Base-by-base conservation (phyloP, 2,113 vertebrate species). In the Ammospiza nelsoni region DNA sequence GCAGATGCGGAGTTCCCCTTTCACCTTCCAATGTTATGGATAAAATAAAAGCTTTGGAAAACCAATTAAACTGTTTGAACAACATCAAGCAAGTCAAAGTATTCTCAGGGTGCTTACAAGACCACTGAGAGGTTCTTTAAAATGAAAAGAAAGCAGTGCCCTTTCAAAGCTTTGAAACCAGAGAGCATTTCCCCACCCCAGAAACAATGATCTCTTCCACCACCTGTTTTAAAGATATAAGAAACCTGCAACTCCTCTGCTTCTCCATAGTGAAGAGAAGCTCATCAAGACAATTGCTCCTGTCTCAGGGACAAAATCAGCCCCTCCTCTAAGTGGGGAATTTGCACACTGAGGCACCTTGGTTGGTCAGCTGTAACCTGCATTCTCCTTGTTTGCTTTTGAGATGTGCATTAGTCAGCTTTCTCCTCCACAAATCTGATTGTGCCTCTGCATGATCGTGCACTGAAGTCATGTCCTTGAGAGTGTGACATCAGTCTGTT, bases 401-500 rank as follows among this genome's bases (percentile, higher is more conserved):
- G 84, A 89, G 91, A 91, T 90, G 80, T 63, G 86, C 67, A 80
- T 94, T 87, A 95, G 83, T 94, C 95, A 95, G 93, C 95, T 93
- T 86, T 96, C 96, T 93, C 90, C 85, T 94, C 77, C 94, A 61
- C 86, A 58, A 95, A 95, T 57, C 61, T 72, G 61, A 74, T 41
- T 55, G 59, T 89, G 96, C 94, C 96, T 92, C 90, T 74, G 91
- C 97, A 77, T 84, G 96, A 95, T 92, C 94, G 43, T 92, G 83
- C 66, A 43, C 79, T 96, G 95, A 95, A 96, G 96, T 94, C 95
- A 97, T 95, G 94, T 96, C 97, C 96, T 97, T 97, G 96, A 96
- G 95, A 29, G 75, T 46, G 95, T 97, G 97, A 97, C 97, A 97
- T 97, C 97, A 97, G 96, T 89, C 96, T 90, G 97, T 97, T 97